These are phyloP conservation scores for Ranitomeya variabilis DNA, from an alignment of 2,113 vertebrate species.

Conservation along the genomic window DNA sequence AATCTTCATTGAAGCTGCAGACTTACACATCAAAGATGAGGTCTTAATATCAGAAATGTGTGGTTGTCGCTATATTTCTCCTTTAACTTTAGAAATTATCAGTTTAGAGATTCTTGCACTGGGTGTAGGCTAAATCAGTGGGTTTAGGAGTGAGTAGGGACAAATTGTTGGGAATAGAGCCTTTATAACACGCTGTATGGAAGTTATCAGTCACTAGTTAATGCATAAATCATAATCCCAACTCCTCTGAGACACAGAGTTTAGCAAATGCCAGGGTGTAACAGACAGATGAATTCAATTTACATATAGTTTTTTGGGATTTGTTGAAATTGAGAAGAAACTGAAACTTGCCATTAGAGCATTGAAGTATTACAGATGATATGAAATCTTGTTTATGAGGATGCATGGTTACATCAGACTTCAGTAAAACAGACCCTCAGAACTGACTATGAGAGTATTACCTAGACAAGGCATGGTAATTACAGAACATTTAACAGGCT, in stretches of 20 bases:
- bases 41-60: not conserved
- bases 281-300: constrained; percentile 56
- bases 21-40: not conserved
- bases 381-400: not conserved
- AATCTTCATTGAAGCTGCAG: no score
- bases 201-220: constrained; percentile 33
- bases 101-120: not conserved
- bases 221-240: constrained; percentile 61
- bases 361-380: not conserved
- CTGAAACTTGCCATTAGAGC: not conserved
- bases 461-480: not conserved
- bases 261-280: constrained; percentile 58
- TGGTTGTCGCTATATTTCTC: not conserved
- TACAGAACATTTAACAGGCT: not conserved
- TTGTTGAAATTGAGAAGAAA: constrained; percentile 23
- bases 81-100: not conserved
- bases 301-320: constrained; percentile 9
- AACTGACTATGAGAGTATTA: not conserved
- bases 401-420: constrained; percentile 14
- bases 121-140: not conserved
- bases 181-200: constrained; percentile 52
- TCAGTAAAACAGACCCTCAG: not conserved
- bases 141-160: constrained; percentile 24
- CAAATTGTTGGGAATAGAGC: constrained; percentile 25
- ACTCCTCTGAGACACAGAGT: constrained; percentile 42